These are phyloP conservation scores for Anthoptus insignis DNA, from an alignment of 2,888 invertebrate species.

Conservation along the genomic window DNA sequence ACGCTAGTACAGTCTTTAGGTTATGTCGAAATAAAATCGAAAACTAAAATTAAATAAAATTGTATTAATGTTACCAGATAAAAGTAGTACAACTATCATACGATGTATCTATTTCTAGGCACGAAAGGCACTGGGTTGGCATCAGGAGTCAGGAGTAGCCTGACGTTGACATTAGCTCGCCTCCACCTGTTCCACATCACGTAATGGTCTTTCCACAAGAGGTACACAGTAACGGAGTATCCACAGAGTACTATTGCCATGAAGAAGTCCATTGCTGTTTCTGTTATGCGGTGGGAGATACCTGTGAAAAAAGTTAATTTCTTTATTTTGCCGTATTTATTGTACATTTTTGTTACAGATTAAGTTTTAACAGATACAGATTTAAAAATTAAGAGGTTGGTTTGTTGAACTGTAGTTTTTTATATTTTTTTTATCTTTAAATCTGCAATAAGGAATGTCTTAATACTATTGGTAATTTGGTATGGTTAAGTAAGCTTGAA, in stretches of 20 bases:
- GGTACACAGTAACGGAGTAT: slow-evolving; percentile 88
- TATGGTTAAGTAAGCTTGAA: no score
- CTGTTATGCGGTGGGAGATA: slow-evolving; percentile 87
- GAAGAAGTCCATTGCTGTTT: slow-evolving; percentile 88
- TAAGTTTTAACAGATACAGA: no score
- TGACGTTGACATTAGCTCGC: slow-evolving; percentile 88
- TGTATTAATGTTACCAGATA: slow-evolving; percentile 16
- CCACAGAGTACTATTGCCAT: slow-evolving; percentile 88
- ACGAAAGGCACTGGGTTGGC: slow-evolving; percentile 78
- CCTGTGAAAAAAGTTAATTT: slow-evolving; percentile 56
- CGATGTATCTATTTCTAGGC: slow-evolving; percentile 74
- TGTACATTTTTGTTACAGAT: neutral
- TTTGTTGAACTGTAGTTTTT: no score
- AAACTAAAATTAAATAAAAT: slow-evolving; percentile 2
- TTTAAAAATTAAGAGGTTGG: no score
- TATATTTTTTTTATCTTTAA: no score
- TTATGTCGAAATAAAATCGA: neutral
- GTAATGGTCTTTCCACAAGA: slow-evolving; percentile 89
- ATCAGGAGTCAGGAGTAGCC: slow-evolving; percentile 85
- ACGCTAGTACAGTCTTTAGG: neutral
- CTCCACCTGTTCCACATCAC: slow-evolving; percentile 91
- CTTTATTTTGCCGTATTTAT: neutral
- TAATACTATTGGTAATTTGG: no score
- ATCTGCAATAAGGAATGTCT: no score
- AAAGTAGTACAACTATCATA: slow-evolving; percentile 46